Evolutionary conservation across 2,888 invertebrate genomes (phyloP), one percentile per base, ranked within the genome.

Genomic region (Hirtodrosophila confusa): DNA sequence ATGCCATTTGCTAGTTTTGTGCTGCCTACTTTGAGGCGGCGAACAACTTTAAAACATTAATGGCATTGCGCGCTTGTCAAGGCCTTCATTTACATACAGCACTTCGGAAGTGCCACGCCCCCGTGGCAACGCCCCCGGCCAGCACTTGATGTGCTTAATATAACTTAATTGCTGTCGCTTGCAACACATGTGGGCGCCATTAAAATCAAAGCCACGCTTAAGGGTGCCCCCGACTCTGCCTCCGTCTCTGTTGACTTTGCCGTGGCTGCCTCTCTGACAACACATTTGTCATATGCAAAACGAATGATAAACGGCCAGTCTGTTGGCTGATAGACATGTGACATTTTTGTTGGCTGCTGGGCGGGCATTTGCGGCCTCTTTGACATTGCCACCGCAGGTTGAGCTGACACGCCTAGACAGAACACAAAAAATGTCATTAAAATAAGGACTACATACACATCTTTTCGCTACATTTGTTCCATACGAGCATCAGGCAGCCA

Each of bases 101-200:
- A 10, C 11, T 10, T 31, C 9, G 35, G n/a, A 9, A 17, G 4
- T 11, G 40, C 27, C 53, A 76, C 54, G 47, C 61, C 60, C 54
- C n/a, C 3, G 2, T 10, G 12, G 9, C 12, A 6, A 37, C 41
- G 56, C 51, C 56, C 41, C 40, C 23, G 27, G 50, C 31, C 35
- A 40, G 45, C 60, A 62, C 47, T 75, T 68, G 60, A 77, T 68
- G 67, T 63, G 47, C 60, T 58, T 75, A 71, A 77, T 75, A 75
- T 60, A 64, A 64, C 69, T 79, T 78, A 79, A 77, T 79, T 77
- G 77, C 62, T 66, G 64, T 75, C 58, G 68, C 58, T 55, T 35
- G 72, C 71, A 55, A 69, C 78, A 68, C 72, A 71, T 79, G 80
- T 79, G 72, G 71, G 65, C 45, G 61, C 61, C 63, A 79, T 79